Evolutionary conservation across 1,140 invertebrate species (phyloP).

Genomic region (Listronotus bonariensis): DNA sequence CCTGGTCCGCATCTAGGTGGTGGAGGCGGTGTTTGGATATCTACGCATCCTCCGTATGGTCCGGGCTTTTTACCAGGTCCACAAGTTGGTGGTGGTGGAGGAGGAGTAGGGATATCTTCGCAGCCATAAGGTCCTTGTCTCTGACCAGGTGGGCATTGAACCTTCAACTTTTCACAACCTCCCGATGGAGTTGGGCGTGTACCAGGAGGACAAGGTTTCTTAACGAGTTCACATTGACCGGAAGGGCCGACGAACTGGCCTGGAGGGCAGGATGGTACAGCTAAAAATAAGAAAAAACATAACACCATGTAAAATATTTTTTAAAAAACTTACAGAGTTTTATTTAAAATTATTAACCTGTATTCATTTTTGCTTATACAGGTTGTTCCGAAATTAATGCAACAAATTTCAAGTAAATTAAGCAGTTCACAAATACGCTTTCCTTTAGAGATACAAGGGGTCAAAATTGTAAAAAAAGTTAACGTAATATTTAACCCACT

Average conservation of each 20-base stretch:
- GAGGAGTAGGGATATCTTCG: background rate
- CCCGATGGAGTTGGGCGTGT: conserved; percentile 24
- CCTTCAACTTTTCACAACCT: conserved; percentile 5
- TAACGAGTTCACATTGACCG: conserved; percentile 18
- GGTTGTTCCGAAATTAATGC: too few species aligned
- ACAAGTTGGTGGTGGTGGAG: conserved; percentile 6
- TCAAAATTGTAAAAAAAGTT: too few species aligned
- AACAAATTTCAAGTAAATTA: too few species aligned
- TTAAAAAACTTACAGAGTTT: too few species aligned
- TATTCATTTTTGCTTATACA: too few species aligned
- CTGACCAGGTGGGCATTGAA: conserved; percentile 8
- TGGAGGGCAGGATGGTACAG: conserved; percentile 17
- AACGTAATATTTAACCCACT: too few species aligned
- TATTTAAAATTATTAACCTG: too few species aligned
- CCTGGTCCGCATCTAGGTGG: background rate
- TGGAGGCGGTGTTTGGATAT: background rate
- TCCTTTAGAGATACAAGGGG: too few species aligned
- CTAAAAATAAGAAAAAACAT: too few species aligned
- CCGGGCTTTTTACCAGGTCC: background rate
- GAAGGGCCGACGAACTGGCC: conserved; percentile 13
- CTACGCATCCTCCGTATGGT: conserved; percentile 16
- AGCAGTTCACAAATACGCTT: too few species aligned
- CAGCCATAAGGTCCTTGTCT: conserved; percentile 15
- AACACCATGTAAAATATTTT: too few species aligned
- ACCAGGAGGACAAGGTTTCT: conserved; percentile 28